Evolutionary conservation across 2,113 vertebrate genomes (phyloP).

Genomic region (Eira barbara): DNA sequence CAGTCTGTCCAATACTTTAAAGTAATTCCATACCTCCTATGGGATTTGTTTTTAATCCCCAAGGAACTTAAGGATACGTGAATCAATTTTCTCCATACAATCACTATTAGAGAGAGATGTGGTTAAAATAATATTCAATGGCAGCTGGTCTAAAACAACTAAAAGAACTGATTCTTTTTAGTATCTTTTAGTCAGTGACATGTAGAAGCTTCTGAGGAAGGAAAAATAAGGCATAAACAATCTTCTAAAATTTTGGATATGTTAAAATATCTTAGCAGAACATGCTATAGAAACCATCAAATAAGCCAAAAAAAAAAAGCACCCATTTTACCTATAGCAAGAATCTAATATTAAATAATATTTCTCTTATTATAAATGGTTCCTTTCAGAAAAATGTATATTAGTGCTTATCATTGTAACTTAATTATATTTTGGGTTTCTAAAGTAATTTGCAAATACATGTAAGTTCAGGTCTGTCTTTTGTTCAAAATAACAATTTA

Average conservation of each 20-base stretch:
- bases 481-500: conserved; percentile 50
- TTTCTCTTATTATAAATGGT: conserved; percentile 57
- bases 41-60: not conserved
- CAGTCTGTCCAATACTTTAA: not conserved
- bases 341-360: conserved; percentile 53
- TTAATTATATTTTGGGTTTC: conserved; percentile 64
- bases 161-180: not conserved
- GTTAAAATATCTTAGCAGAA: conserved; percentile 41
- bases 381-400: conserved; percentile 39
- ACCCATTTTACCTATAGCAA: conserved; percentile 57
- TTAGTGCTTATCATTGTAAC: conserved; percentile 63
- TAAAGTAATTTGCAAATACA: conserved; percentile 62
- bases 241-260: conserved; percentile 5
- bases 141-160: conserved; percentile 23
- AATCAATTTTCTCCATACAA: conserved; percentile 14
- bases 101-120: conserved; percentile 36
- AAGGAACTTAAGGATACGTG: not conserved
- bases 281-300: conserved; percentile 11
- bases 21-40: not conserved
- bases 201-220: not conserved
- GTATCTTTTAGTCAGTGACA: not conserved
- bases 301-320: conserved; percentile 15
- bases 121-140: not conserved
- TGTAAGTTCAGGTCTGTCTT: conserved; percentile 55
- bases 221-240: not conserved